Base-by-base conservation (phyloP, 1,140 invertebrate genomes). In the Drosophila nebulosa region DNA sequence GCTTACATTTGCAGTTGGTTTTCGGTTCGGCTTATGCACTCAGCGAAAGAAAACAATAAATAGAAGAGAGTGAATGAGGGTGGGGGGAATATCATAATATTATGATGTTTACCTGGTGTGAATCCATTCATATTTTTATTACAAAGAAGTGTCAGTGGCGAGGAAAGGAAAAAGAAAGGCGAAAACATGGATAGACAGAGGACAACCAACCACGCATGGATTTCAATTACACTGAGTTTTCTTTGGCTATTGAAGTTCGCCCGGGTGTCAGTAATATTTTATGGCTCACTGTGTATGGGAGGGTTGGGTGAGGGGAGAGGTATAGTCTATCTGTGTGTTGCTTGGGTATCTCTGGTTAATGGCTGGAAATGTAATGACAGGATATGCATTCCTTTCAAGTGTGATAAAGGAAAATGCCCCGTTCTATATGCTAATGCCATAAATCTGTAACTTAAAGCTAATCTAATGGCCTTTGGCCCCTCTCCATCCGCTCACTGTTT, bases 341-440 rank as follows among this genome's bases (percentile, higher is more conserved):
- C 10, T 10, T 26, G 36, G 56, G 39, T 22, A 27, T 58, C 22
- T 74, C 72, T 21, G 65, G 26, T 75, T 75, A 75, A 75, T 75
- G 73, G 73, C 64, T 75, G 73, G 73, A 59, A 75, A 75, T 75
- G 72, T 75, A 75, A 75, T 75, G 73, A 75, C 72, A 69, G 72
- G 73, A 75, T 75, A 62, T 75, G 72, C 71, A 74, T 68, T 74
- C 70, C 6, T 56, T 67, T 51, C 62, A 39, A 75, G 72, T 74
- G 72, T 72, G 70, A 73, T 73, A 73, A 72, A n/a, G n/a, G 68
- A 16, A 73, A 73, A 73, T 72, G 63, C 62, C 39, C 18, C 21
- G 39, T 7, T 21, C 9, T 46, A 21, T 71, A 66, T 63, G 56
- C 56, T 66, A 42, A 57, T 66, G 36, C 36, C 71, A 74, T 74